These are phyloP conservation scores for Panorpa germanica DNA, from an alignment of 2,888 invertebrate species.

Conservation along the genomic window DNA sequence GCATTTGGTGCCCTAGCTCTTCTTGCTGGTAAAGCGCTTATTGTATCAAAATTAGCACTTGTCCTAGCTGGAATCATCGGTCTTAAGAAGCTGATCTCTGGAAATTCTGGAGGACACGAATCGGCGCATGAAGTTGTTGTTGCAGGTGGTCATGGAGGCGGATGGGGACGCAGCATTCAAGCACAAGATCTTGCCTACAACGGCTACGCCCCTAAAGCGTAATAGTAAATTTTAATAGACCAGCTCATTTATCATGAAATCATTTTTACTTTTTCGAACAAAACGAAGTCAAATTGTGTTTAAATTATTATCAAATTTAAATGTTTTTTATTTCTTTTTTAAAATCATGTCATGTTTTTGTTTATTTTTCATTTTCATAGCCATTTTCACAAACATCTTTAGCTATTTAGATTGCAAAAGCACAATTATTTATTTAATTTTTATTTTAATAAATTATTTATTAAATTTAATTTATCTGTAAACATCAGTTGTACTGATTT, in stretches of 20 bases:
- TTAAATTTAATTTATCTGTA: too few species aligned
- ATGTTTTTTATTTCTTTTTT: background rate
- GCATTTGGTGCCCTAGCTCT: constrained; percentile 68
- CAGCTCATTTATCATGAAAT: too few species aligned
- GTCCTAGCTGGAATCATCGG: constrained; percentile 72
- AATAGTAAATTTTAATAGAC: constrained; percentile 6
- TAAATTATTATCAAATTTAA: too few species aligned
- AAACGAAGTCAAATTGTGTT: too few species aligned
- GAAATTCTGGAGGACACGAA: constrained; percentile 39
- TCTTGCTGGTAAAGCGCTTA: constrained; percentile 68
- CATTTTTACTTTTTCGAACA: too few species aligned
- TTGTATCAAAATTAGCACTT: constrained; percentile 65
- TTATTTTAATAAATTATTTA: too few species aligned
- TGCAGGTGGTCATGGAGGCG: constrained; percentile 42
- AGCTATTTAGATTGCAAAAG: too few species aligned
- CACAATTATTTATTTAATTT: too few species aligned
- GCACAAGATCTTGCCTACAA: constrained; percentile 40
- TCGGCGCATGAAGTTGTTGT: constrained; percentile 54
- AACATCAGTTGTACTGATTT: too few species aligned
- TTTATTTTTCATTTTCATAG: constrained; percentile 1
- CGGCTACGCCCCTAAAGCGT: constrained; percentile 26
- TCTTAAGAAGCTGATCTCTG: constrained; percentile 60
- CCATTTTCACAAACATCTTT: constrained; percentile 6
- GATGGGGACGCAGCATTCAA: constrained; percentile 48
- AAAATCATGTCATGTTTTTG: background rate